Percentiles rank a stretch among this genome's conserved stretches.
phyloP scores from a whole-genome alignment of 2,113 vertebrate genomes.

The Heterochromis multidens region DNA sequence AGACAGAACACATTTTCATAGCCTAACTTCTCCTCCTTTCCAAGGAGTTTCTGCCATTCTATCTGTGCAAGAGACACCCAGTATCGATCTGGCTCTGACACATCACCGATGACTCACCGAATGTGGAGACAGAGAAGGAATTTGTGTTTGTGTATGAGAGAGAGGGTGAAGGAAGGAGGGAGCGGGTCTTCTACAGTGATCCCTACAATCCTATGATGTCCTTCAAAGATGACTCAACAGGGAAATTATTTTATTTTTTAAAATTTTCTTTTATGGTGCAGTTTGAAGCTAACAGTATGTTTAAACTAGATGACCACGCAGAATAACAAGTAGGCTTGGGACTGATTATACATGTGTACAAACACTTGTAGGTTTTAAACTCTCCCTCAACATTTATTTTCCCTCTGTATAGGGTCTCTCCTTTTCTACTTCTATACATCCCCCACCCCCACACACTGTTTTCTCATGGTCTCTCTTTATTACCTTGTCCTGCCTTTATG shows the following conservation, averaged over 20 bases:
- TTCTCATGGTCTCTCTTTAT: background rate
- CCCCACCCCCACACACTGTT: background rate
- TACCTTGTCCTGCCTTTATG: background rate
- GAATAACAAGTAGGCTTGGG: slow-evolving; percentile 1
- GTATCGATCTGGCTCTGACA: slow-evolving; percentile 62
- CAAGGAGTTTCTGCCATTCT: slow-evolving; percentile 32
- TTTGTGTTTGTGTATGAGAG: background rate
- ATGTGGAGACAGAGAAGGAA: background rate
- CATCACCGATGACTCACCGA: slow-evolving; percentile 59
- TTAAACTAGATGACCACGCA: background rate
- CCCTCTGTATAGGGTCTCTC: background rate
- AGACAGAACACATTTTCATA: slow-evolving; percentile 36
- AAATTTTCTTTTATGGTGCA: background rate
- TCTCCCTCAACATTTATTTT: background rate
- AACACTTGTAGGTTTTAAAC: background rate
- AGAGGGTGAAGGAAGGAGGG: background rate
- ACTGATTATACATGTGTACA: background rate
- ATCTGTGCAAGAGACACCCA: slow-evolving; percentile 43
- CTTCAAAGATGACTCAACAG: slow-evolving; percentile 13
- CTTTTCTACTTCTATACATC: background rate
- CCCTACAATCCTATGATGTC: background rate
- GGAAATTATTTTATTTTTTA: background rate
- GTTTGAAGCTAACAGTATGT: background rate
- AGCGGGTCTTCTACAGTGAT: background rate
- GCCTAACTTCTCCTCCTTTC: slow-evolving; percentile 43